These are phyloP conservation scores for Conistra vaccinii DNA, from an alignment of 2,888 invertebrate species.

Conservation along the genomic window DNA sequence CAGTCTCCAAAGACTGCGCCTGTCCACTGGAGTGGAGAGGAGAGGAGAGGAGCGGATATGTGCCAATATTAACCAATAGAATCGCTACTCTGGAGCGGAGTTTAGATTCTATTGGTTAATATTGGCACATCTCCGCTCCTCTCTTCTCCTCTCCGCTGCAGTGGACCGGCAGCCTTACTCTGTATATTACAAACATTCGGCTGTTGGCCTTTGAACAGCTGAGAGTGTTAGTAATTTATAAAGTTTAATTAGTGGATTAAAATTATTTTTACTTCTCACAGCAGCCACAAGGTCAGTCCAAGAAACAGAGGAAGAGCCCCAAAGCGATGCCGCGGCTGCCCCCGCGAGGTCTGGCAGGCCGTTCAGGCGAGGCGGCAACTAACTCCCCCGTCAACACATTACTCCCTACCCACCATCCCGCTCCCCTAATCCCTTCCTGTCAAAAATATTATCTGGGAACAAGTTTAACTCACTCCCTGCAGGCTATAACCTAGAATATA, in stretches of 20 bases:
- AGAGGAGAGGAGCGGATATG: no score
- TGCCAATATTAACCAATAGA: no score
- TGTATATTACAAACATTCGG: no score
- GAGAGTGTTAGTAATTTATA: neutral
- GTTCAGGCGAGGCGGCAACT: conserved; percentile 82
- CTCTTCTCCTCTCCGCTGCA: no score
- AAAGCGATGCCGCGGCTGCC: conserved; percentile 74
- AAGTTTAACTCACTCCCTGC: conserved; percentile 23
- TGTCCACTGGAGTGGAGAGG: no score
- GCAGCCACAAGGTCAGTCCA: conserved; percentile 81
- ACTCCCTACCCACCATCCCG: conserved; percentile 55
- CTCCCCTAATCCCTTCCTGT: conserved; percentile 43
- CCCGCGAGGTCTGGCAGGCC: conserved; percentile 77
- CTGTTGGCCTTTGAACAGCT: no score
- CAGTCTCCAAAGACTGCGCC: no score
- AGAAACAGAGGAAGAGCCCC: conserved; percentile 81
- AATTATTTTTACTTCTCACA: conserved; percentile 55
- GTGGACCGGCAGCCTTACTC: no score
- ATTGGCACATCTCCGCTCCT: no score
- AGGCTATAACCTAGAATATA: conserved; percentile 43
- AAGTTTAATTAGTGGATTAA: neutral
- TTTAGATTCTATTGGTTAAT: no score
- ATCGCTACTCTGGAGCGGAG: no score
- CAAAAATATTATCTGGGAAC: conserved; percentile 46
- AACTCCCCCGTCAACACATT: conserved; percentile 44